Base-by-base conservation (phyloP, 2,797 vertebrate genomes). In the Coccyzus lansbergi region DNA sequence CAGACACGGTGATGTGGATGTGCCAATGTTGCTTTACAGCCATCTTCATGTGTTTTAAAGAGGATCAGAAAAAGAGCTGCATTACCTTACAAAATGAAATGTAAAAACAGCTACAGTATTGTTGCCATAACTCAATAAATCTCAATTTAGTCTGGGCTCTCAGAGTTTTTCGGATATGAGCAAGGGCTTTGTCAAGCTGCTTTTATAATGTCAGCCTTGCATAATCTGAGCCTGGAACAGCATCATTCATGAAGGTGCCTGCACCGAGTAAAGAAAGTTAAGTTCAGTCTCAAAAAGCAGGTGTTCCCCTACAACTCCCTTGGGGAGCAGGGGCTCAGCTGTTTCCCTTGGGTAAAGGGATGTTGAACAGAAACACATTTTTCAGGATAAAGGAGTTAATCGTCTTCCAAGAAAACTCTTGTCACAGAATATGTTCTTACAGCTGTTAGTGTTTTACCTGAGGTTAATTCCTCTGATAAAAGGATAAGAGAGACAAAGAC, bases 11-110 rank as follows among this genome's bases (percentile, higher is more conserved):
- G n/a, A 28, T 7, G 15, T 78, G 7, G 82, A 22, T 15, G 78
- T 95, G 88, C 91, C 93, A 93, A 79, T 49, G 67, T 76, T 96
- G 94, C 93, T 96, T 90, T 59, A 85, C 58, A 59, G 70, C 78
- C 80, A 70, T 63, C 83, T 62, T 76, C 6, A 8, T 92, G 82
- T 69, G 53, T 71, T 38, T 51, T 65, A 56, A 5, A 46, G 34
- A 80, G 62, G 68, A 25, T 52, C 28, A 9, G 60, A 53, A 88
- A 68, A 51, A 36, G 34, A 49, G n/a, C 63, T 74, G 86, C 18
- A 0, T 58, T 58, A 40, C 31, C 36, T 52, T 9, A 85, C 65
- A 76, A 48, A 83, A 8, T 15, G 7, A 69, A 55, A 59, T 86
- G 80, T 93, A 81, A 48, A 44, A 95, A 29, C 48, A 75, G 79